These are phyloP conservation scores for Mylabris sibirica DNA, from an alignment of 2,888 invertebrate genomes.

Conservation along the genomic window DNA sequence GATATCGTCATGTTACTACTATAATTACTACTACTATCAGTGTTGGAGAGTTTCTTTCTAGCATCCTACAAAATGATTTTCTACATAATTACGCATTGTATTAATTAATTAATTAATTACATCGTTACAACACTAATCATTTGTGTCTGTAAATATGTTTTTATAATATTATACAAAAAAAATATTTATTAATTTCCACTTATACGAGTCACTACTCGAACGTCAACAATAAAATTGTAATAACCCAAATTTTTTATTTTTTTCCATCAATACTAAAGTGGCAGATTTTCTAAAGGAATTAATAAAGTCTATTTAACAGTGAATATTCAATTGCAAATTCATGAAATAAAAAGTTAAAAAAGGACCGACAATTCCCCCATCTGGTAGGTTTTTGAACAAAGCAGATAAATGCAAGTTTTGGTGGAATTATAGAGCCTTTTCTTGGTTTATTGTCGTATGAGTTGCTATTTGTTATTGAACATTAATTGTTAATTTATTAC, in stretches of 20 bases:
- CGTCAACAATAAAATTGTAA: slow-evolving; percentile 55
- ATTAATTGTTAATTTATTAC: no score
- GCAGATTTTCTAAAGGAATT: no score
- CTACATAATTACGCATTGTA: slow-evolving; percentile 43
- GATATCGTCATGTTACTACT: neutral
- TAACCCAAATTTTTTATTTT: slow-evolving; percentile 44
- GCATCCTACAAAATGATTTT: slow-evolving; percentile 32
- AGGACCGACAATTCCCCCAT: no score
- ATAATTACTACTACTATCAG: slow-evolving; percentile 25
- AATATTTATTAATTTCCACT: slow-evolving; percentile 60
- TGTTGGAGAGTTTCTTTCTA: slow-evolving; percentile 40
- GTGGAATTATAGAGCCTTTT: no score
- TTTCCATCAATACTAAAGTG: no score
- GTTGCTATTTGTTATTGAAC: no score
- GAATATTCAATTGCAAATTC: no score
- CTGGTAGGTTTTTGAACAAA: no score
- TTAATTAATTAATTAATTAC: slow-evolving; percentile 44
- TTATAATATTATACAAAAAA: slow-evolving; percentile 55
- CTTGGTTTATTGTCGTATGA: no score
- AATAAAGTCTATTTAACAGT: no score
- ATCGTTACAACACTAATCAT: slow-evolving; percentile 54
- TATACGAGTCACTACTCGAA: slow-evolving; percentile 51
- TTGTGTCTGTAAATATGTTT: slow-evolving; percentile 60
- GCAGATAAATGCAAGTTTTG: no score
- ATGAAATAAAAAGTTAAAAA: no score